Evolutionary conservation across 2,113 vertebrate species (phyloP), one percentile per base, ranked within the genome.

Genomic region (Australoheros scitulus): DNA sequence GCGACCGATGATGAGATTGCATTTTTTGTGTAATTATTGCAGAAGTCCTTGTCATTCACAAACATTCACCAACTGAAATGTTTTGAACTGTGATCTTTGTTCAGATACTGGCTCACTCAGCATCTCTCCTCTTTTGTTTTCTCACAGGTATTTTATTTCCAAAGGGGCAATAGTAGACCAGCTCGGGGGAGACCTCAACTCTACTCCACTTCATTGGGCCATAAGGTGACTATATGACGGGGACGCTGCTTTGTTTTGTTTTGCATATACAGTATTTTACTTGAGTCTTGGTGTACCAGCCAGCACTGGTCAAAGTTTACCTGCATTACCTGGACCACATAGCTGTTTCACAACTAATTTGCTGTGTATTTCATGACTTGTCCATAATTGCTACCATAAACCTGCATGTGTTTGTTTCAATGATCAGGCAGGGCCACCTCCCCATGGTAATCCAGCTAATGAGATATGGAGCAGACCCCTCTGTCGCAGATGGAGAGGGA

Each of bases 121-220:
- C 36, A 1, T 29, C 80, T 11, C 56, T 79, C 18, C 14, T 85
- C 8, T 65, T 60, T 15, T 82, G 29, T 29, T 55, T 63, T 14
- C 10, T 82, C 47, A 61, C 91, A 99, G 98, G 52, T 99, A 97
- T 32, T 99, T 96, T 81, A 97, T 99, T 87, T 98, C 98, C 79
- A 99, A 98, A 96, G 98, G 98, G 55, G 97, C 98, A 0, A 82
- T 97, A 17, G 93, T 99, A 60, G 98, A 99, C 95, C 98, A 99
- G 92, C 94, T 99, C 0, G 98, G 98, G 78, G 98, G 98, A 81
- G 98, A 99, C 87, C 93, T 99, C 90, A 99, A 97, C 94, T 99
- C 98, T 11, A 97, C 98, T 7, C 97, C 98, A 13, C 97, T 99
- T 87, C 98, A 99, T 87, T 99, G 98, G 98, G 97, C 98, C 6